Evolutionary conservation across 2,113 vertebrate species (phyloP).

Genomic region (Pluvianellus socialis): DNA sequence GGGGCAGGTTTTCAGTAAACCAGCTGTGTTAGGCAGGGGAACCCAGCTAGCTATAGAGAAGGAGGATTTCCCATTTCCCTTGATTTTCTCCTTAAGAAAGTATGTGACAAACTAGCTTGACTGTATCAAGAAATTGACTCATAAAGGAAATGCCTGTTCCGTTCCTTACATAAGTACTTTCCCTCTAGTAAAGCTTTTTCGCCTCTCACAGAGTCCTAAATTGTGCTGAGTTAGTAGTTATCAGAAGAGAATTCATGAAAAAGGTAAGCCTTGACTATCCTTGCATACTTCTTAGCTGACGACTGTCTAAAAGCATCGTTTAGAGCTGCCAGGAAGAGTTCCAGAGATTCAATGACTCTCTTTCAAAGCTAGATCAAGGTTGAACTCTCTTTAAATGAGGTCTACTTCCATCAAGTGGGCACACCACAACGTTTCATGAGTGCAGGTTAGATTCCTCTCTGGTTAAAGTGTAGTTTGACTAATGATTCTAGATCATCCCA

Average conservation of each 20-base stretch:
- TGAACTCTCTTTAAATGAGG: neutral
- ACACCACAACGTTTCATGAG: too few species aligned
- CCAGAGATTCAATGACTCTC: neutral
- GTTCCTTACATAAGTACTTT: neutral
- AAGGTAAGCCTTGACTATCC: rapidly evolving
- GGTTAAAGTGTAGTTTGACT: neutral
- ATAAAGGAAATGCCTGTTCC: neutral
- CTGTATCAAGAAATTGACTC: neutral
- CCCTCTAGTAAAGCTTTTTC: neutral
- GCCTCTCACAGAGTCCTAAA: neutral
- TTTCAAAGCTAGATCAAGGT: neutral
- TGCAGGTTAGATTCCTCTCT: neutral
- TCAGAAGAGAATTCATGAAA: neutral
- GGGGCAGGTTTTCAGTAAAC: neutral
- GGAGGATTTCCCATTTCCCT: neutral
- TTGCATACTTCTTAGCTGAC: neutral
- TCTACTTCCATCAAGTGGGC: neutral
- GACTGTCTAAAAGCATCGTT: neutral
- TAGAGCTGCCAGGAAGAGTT: neutral
- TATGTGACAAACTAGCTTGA: neutral
- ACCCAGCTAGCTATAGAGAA: neutral
- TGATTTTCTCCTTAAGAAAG: neutral
- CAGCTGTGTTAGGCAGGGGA: neutral
- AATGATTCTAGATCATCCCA: neutral
- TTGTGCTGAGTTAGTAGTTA: neutral